phyloP scores from a whole-genome alignment of 1,140 invertebrate species.

The Zaprionus kolodkinae region DNA sequence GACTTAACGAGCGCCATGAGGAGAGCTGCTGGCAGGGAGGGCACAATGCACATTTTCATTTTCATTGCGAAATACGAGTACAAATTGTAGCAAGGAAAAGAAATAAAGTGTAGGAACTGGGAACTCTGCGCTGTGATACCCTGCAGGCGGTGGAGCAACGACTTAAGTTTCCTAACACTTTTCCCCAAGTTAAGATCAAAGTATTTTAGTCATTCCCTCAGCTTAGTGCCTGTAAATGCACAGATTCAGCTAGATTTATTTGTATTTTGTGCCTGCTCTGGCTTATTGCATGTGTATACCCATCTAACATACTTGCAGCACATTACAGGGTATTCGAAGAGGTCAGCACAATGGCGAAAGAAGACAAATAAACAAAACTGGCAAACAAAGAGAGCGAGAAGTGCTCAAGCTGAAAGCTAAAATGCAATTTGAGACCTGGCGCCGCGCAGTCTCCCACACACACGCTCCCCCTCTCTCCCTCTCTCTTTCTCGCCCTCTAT shows the following conservation, averaged over 20 bases:
- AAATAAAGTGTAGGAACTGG: background rate
- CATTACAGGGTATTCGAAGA: background rate
- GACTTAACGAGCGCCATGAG: slow-evolving; percentile 62
- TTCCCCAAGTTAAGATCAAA: too few relatives aligned
- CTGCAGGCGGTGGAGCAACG: background rate
- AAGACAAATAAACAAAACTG: slow-evolving; percentile 77
- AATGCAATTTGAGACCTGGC: slow-evolving; percentile 77
- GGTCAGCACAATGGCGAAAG: slow-evolving; percentile 1
- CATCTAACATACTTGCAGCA: background rate
- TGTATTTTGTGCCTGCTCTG: too few relatives aligned
- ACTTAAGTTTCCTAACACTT: slow-evolving; percentile 19
- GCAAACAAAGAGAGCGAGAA: slow-evolving; percentile 66
- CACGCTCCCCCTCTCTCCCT: background rate
- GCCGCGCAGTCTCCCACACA: slow-evolving; percentile 17
- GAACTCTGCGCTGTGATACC: background rate
- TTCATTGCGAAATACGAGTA: slow-evolving; percentile 39
- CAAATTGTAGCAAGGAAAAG: slow-evolving; percentile 33
- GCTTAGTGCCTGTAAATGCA: too few relatives aligned
- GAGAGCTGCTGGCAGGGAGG: slow-evolving; percentile 35
- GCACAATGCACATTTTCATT: slow-evolving; percentile 38
- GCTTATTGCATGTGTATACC: background rate
- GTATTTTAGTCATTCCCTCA: too few relatives aligned
- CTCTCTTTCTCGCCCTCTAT: background rate
- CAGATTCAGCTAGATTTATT: too few relatives aligned
- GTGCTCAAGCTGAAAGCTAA: slow-evolving; percentile 74